Percentiles rank a stretch among this genome's conserved stretches.
These are phyloP conservation scores for Metaphire vulgaris DNA, from an alignment of 1,140 invertebrate genomes.

Conservation along the genomic window DNA sequence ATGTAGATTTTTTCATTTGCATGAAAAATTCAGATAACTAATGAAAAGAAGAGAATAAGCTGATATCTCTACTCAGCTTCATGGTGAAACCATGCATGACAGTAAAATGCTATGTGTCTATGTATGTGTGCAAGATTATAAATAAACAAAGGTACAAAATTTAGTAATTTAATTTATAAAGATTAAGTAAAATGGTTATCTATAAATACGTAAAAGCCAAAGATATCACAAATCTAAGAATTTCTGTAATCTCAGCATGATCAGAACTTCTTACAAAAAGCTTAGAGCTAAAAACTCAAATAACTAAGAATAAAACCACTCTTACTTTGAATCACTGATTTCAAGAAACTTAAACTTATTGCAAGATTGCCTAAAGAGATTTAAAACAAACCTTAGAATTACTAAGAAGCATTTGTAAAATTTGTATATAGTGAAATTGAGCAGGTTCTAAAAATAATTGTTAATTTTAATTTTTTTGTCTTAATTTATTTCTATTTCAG, in stretches of 20 bases:
- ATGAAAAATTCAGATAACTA: not conserved
- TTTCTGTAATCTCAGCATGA: too few relatives aligned
- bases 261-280: too few relatives aligned
- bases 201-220: too few relatives aligned
- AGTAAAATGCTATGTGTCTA: not conserved
- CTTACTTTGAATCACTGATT: not conserved
- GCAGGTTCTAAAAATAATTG: not conserved
- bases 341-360: conserved; percentile 1
- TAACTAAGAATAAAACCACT: too few relatives aligned
- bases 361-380: not conserved
- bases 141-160: too few relatives aligned
- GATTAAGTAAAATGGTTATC: not conserved
- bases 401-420: not conserved
- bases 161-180: not conserved
- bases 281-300: too few relatives aligned
- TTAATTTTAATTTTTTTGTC: not conserved
- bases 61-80: too few relatives aligned
- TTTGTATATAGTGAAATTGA: not conserved
- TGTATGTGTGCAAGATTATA: not conserved
- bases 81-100: not conserved
- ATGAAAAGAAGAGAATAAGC: not conserved
- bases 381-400: not conserved
- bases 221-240: too few relatives aligned
- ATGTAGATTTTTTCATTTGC: too few relatives aligned
- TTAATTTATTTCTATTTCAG: too few relatives aligned